A percentile compares a stretch with the other conserved stretches of the same genome.
Conservation (phyloP, 2,888 invertebrate species). For the Lypha dubia region DNA sequence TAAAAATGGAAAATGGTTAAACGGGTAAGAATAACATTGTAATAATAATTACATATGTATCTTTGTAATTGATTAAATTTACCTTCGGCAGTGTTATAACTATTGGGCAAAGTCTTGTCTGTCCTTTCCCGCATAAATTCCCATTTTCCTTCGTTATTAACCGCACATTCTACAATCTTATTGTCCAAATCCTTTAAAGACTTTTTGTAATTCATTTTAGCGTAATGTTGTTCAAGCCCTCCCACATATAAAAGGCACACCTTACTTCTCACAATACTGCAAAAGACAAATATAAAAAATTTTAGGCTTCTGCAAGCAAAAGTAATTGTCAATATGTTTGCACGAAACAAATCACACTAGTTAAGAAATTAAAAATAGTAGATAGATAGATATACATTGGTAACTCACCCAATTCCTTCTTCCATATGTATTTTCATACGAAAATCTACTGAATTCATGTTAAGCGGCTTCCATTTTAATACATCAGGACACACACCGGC, state of each 20-base stretch:
- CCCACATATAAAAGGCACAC: slow-evolving; percentile 92
- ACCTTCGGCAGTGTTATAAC: slow-evolving; percentile 89
- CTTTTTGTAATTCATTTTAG: slow-evolving; percentile 90
- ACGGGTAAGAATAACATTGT: neutral
- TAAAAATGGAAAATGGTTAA: slow-evolving; percentile 82
- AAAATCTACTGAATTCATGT: slow-evolving; percentile 98
- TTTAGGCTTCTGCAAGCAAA: neutral
- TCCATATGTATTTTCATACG: slow-evolving; percentile 91
- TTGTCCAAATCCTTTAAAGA: slow-evolving; percentile 88
- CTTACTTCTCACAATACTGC: slow-evolving; percentile 87
- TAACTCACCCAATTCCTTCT: slow-evolving; percentile 88
- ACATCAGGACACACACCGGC: slow-evolving; percentile 92
- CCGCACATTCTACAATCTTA: slow-evolving; percentile 98
- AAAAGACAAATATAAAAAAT: neutral
- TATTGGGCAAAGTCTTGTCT: slow-evolving; percentile 98
- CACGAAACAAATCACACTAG: too few relatives aligned
- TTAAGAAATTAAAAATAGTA: too few relatives aligned
- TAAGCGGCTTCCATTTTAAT: slow-evolving; percentile 98
- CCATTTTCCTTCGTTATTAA: slow-evolving; percentile 90
- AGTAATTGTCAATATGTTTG: too few relatives aligned
- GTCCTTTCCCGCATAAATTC: slow-evolving; percentile 96
- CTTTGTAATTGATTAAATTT: slow-evolving; percentile 33
- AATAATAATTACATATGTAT: neutral
- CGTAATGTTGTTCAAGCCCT: slow-evolving; percentile 87
- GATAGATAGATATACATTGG: too few relatives aligned